A percentile compares a stretch with the other conserved stretches of the same genome.
These are phyloP conservation scores for Nycteola revayana DNA, from an alignment of 2,888 invertebrate genomes.

Conservation along the genomic window DNA sequence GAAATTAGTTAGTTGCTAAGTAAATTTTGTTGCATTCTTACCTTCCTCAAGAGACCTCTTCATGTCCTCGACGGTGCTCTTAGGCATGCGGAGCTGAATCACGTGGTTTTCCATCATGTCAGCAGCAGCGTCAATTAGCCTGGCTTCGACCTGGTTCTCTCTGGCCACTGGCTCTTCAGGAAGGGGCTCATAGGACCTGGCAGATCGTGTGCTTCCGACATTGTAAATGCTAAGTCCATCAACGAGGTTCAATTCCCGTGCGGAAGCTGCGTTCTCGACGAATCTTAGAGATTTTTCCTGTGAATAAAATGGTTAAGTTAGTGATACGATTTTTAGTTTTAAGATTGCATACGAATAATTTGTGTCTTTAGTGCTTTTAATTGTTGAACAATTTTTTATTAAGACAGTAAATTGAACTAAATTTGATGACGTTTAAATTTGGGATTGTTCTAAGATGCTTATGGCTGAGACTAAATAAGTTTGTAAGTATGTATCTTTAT, in stretches of 20 bases:
- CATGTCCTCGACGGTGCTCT: constrained; percentile 87
- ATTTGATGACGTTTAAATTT: no score
- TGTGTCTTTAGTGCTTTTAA: no score
- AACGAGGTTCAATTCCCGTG: constrained; percentile 79
- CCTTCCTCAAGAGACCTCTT: constrained; percentile 91
- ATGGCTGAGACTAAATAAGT: no score
- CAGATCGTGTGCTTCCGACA: constrained; percentile 79
- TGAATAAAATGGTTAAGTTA: constrained; percentile 19
- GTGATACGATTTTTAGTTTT: no score
- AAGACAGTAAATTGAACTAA: no score
- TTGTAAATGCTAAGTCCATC: constrained; percentile 83
- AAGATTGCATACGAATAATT: no score
- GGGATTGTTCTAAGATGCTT: no score
- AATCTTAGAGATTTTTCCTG: constrained; percentile 88
- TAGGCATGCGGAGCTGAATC: constrained; percentile 90
- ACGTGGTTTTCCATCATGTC: constrained; percentile 91
- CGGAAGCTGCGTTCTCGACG: constrained; percentile 79
- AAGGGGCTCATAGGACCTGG: constrained; percentile 83
- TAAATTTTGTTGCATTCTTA: constrained; percentile 55
- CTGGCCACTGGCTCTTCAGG: constrained; percentile 87
- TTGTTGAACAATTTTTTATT: no score
- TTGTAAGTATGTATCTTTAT: no score
- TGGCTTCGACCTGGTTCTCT: constrained; percentile 87
- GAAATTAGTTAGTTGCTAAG: not conserved
- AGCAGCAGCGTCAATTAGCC: constrained; percentile 88